Conservation (phyloP, 2,888 invertebrate species). For the Folsomia candida region DNA sequence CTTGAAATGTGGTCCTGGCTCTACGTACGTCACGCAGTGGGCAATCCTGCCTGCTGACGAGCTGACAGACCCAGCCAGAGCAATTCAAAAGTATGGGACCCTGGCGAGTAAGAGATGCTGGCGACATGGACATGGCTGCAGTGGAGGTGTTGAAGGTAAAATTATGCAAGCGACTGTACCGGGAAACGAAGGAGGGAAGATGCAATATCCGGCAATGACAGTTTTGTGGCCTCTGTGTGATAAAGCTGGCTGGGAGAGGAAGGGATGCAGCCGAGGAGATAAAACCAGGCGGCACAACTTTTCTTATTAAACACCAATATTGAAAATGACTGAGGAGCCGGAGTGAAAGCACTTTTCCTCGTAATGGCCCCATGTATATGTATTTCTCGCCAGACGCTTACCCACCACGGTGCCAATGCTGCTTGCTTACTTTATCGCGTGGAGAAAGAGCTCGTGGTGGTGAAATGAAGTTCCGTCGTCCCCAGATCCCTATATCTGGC, state of each 20-base stretch:
- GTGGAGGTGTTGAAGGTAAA: not conserved
- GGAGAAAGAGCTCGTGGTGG: not conserved
- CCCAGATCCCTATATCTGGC: not conserved
- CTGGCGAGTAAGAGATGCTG: too few species aligned
- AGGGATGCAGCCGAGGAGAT: constrained; percentile 38
- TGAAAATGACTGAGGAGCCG: constrained; percentile 40
- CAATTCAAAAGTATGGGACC: too few species aligned
- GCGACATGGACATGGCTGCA: too few species aligned
- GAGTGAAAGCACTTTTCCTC: constrained; percentile 5
- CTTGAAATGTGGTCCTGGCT: too few species aligned
- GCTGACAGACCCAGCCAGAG: too few species aligned
- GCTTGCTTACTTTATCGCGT: not conserved
- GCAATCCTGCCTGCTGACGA: too few species aligned
- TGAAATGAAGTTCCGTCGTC: not conserved
- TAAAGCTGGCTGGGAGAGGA: constrained; percentile 20
- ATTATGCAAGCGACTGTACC: not conserved
- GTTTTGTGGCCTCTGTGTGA: constrained; percentile 43
- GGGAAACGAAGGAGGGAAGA: constrained; percentile 7
- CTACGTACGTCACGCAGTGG: too few species aligned
- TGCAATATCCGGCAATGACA: constrained; percentile 44
- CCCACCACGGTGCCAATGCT: too few species aligned
- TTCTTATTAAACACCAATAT: constrained; percentile 47
- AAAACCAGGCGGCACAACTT: constrained; percentile 29
- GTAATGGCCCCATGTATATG: constrained; percentile 8
- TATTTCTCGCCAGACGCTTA: not conserved